These are phyloP conservation scores for Melolontha melolontha DNA, from an alignment of 2,888 invertebrate species.

Conservation along the genomic window DNA sequence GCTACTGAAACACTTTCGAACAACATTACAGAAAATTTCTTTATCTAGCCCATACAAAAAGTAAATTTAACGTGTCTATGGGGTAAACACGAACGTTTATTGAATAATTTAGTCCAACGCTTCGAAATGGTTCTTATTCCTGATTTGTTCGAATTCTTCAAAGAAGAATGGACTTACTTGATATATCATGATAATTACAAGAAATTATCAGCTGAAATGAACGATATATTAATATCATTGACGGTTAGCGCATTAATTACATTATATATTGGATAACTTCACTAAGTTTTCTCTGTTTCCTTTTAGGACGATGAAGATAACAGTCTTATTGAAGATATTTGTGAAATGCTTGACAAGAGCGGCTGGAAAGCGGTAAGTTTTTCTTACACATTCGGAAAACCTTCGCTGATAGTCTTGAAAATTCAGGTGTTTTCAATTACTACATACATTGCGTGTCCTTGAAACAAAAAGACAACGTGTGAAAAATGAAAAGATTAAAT, in stretches of 20 bases:
- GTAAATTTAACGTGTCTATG: constrained; percentile 65
- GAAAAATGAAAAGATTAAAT: no score
- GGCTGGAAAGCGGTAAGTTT: constrained; percentile 34
- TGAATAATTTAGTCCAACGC: constrained; percentile 75
- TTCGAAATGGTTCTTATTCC: constrained; percentile 72
- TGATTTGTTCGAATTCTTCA: constrained; percentile 77
- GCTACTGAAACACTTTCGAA: no score
- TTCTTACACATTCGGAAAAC: no score
- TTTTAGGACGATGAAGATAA: constrained; percentile 9
- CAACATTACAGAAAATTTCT: no score
- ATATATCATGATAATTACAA: constrained; percentile 74
- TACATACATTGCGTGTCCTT: no score
- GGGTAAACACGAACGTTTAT: constrained; percentile 78
- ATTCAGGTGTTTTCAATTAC: no score
- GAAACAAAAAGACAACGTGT: no score
- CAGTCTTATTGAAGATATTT: constrained; percentile 36
- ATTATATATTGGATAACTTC: not conserved
- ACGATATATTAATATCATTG: constrained; percentile 46
- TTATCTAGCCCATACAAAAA: constrained; percentile 19
- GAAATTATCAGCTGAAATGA: constrained; percentile 63
- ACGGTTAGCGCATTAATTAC: constrained; percentile 39
- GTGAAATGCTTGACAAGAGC: constrained; percentile 10
- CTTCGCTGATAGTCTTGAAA: no score
- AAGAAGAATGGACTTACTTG: constrained; percentile 74
- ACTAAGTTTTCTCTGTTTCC: not conserved